These are phyloP conservation scores for Mus caroli DNA, from an alignment of 2,797 vertebrate species.

Conservation along the genomic window DNA sequence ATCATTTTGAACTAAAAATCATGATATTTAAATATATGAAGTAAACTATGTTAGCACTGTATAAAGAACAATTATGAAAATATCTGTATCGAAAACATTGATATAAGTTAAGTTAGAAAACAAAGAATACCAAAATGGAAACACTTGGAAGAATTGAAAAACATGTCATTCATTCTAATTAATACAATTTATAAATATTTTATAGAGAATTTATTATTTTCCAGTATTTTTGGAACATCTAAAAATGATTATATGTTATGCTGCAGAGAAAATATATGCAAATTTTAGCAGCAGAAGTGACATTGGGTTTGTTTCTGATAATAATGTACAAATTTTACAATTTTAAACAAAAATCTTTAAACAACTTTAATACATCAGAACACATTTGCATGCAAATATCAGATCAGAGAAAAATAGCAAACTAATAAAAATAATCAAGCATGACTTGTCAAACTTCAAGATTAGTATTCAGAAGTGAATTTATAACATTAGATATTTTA, in stretches of 20 bases:
- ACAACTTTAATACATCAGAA: constrained; percentile 58
- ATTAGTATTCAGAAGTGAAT: constrained; percentile 72
- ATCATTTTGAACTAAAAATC: neutral
- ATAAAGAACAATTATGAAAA: constrained; percentile 57
- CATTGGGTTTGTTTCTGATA: constrained; percentile 46
- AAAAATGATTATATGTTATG: neutral
- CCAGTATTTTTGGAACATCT: constrained; percentile 34
- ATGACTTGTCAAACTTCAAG: constrained; percentile 59
- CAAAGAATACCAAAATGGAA: constrained; percentile 23
- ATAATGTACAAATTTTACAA: constrained; percentile 65
- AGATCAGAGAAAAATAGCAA: constrained; percentile 56
- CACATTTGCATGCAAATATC: constrained; percentile 60
- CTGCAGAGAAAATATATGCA: constrained; percentile 62
- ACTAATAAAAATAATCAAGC: constrained; percentile 62
- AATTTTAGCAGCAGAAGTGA: constrained; percentile 51
- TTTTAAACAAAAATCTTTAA: constrained; percentile 60
- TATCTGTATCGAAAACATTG: neutral
- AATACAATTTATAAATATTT: constrained; percentile 55
- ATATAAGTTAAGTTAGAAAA: constrained; percentile 34
- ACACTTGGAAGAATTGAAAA: constrained; percentile 50
- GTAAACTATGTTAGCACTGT: constrained; percentile 17
- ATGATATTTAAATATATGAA: constrained; percentile 43
- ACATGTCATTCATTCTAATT: constrained; percentile 26
- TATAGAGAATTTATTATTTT: neutral
- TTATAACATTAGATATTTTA: constrained; percentile 66